Conservation (phyloP, 2,113 vertebrate species). For the Chascanopsetta lugubris region DNA sequence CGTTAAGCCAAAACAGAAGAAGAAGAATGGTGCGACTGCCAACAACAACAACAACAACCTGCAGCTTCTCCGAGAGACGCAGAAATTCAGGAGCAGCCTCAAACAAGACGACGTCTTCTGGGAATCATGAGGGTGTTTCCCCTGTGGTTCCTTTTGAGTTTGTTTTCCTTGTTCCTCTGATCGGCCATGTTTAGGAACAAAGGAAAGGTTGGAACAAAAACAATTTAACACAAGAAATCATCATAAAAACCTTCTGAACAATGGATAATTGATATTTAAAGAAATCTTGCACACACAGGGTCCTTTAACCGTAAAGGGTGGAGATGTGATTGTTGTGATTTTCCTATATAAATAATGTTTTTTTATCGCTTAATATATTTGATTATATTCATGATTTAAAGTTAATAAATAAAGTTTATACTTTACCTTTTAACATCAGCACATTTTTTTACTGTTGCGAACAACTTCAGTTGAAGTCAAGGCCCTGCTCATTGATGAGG, state of each 20-base stretch:
- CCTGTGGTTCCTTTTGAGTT: background rate
- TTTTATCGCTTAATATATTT: constrained; percentile 28
- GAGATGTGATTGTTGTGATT: constrained; percentile 5
- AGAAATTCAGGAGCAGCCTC: constrained; percentile 84
- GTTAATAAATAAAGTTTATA: constrained; percentile 46
- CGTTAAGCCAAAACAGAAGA: constrained; percentile 68
- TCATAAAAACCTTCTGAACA: constrained; percentile 1
- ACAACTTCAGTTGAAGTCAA: background rate
- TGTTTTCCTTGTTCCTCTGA: constrained; percentile 11
- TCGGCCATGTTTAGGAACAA: constrained; percentile 3
- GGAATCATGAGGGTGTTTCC: constrained; percentile 79
- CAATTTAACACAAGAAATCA: background rate
- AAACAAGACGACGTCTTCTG: constrained; percentile 84
- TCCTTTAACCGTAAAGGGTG: constrained; percentile 1
- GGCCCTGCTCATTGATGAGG: background rate
- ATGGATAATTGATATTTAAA: constrained; percentile 1
- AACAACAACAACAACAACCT: constrained; percentile 63
- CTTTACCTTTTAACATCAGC: background rate
- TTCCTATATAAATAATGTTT: background rate
- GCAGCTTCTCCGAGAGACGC: constrained; percentile 81
- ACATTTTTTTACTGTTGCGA: background rate
- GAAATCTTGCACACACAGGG: constrained; percentile 1
- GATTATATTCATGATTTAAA: constrained; percentile 23
- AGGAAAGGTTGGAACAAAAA: constrained; percentile 16
- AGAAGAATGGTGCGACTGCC: constrained; percentile 31